A percentile compares a stretch with the other conserved stretches of the same genome.
These are phyloP conservation scores for Petrocephalus sullivani DNA, from an alignment of 2,797 vertebrate genomes.

Conservation along the genomic window DNA sequence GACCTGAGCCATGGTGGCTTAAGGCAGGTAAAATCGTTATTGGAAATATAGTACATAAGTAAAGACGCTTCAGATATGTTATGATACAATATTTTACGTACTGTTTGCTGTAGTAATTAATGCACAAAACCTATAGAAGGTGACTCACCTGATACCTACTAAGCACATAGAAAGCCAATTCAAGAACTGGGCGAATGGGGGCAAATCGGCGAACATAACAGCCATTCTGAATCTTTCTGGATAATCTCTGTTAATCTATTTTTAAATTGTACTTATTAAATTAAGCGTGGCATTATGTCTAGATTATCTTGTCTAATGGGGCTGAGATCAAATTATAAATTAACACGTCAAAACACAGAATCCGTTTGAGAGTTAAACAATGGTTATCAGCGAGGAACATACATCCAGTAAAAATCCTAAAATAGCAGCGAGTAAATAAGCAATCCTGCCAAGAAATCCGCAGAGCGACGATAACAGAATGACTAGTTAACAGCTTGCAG, in stretches of 20 bases:
- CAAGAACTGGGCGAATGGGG: background rate
- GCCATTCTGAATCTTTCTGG: background rate
- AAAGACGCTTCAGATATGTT: background rate
- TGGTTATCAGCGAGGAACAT: conserved; percentile 5
- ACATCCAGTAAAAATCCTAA: background rate
- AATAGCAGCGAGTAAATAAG: conserved; percentile 27
- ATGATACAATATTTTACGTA: background rate
- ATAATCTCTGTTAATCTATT: conserved; percentile 1
- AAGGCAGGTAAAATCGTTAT: background rate
- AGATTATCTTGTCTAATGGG: background rate
- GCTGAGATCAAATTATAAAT: background rate
- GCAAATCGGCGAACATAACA: background rate
- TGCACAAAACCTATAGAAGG: background rate
- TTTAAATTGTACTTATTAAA: background rate
- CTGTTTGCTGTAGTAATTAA: background rate
- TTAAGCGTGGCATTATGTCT: background rate
- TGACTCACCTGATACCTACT: background rate
- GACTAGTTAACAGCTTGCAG: conserved; percentile 1
- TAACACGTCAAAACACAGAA: background rate
- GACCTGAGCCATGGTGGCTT: conserved; percentile 44
- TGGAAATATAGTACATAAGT: background rate
- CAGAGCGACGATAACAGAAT: conserved; percentile 14
- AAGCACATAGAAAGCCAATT: background rate
- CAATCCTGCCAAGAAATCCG: conserved; percentile 8
- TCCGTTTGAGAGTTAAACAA: conserved; percentile 2